These are phyloP conservation scores for Loripinus fragilis DNA, from an alignment of 2,888 invertebrate genomes.

Conservation along the genomic window DNA sequence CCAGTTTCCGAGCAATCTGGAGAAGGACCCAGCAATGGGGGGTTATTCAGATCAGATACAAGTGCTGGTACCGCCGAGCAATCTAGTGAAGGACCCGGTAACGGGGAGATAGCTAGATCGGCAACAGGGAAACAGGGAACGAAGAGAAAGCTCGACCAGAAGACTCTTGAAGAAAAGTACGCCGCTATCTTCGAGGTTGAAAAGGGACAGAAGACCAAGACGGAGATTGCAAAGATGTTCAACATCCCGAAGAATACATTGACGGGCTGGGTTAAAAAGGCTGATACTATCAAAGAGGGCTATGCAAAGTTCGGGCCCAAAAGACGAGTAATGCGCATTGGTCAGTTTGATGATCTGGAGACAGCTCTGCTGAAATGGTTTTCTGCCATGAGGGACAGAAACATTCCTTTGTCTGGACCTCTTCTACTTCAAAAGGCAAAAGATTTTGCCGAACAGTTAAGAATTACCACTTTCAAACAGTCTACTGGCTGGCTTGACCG, in stretches of 20 bases:
- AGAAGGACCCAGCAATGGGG: slow-evolving; percentile 24
- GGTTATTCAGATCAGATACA: neutral
- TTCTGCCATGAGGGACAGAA: slow-evolving; percentile 15
- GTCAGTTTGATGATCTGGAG: slow-evolving; percentile 34
- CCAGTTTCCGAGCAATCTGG: slow-evolving; percentile 15
- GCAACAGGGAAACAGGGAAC: slow-evolving; percentile 20
- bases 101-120: slow-evolving; percentile 15
- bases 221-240: slow-evolving; percentile 38
- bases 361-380: slow-evolving; percentile 30
- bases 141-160: slow-evolving; percentile 32
- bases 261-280: slow-evolving; percentile 49
- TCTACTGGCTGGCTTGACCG: slow-evolving; percentile 22
- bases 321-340: slow-evolving; percentile 6
- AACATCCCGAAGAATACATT: slow-evolving; percentile 37
- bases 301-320: slow-evolving; percentile 35
- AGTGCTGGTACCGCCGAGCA: neutral
- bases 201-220: slow-evolving; percentile 43
- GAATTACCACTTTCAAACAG: slow-evolving; percentile 4
- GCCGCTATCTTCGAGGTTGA: slow-evolving; percentile 40
- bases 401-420: slow-evolving; percentile 36
- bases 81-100: slow-evolving; percentile 31
- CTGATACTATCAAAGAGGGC: slow-evolving; percentile 41
- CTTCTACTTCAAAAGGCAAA: slow-evolving; percentile 47
- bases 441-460: neutral
- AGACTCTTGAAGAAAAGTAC: slow-evolving; percentile 39